Evolutionary conservation across 2,113 vertebrate species (phyloP), one percentile per base, ranked within the genome.

Genomic region (Dipodomys ordii): DNA sequence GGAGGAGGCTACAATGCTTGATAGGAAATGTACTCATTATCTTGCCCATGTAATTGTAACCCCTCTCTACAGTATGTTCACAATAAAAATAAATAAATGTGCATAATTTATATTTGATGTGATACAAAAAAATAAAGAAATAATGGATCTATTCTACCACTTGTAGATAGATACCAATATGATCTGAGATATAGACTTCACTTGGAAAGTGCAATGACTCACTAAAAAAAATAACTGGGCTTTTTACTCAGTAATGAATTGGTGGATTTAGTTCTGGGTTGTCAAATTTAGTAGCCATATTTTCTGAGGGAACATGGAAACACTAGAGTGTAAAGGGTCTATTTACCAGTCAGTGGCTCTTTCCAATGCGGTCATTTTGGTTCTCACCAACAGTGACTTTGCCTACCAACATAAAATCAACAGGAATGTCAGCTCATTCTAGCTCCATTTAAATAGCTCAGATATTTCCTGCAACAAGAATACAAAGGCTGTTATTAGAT

Each of bases 101-200:
- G 87, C 53, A 67, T 4, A 69, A 71, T 67, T 81, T 87, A 53
- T 60, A 27, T n/a, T 93, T 83, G 30, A 23, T 84, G n/a, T 1
- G 35, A 92, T 60, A 73, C 4, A 89, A 88, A 94, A 77, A 92
- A 94, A 76, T 30, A 22, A 0, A 86, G 83, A 91, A 90, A 83
- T n/a, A 64, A 13, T 16, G 78, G 87, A 90, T 77, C 18, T 80
- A 71, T 69, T 68, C 28, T 87, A 65, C 19, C 73, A 90, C 53
- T 85, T 72, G 79, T 93, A 92, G 74, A 62, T 83, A 46, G 12
- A 39, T 20, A 44, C 16, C 72, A 80, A 49, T 83, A 15, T 87
- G 44, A 87, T 65, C 62, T 64, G 1, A 62, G 12, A 76, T 22
- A 6, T 72, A 39, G 12, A 44, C 18, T 89, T 11, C 64, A 90